Evolutionary conservation across 2,888 invertebrate genomes (phyloP), one percentile per base, ranked within the genome.

Genomic region (Parelbella ahira): DNA sequence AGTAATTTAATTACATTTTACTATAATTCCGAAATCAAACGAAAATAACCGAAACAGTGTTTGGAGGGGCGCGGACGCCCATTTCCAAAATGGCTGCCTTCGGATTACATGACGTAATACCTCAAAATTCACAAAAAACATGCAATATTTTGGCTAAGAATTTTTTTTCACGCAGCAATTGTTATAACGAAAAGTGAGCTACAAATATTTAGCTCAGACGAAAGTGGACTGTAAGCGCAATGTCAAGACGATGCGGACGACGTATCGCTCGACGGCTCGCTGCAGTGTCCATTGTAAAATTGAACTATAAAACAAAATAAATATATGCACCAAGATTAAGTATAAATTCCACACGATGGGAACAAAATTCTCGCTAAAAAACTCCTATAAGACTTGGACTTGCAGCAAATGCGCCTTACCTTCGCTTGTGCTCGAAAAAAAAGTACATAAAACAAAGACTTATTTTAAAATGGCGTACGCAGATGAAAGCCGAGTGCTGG

Each of bases 81-180:
- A 64, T 75, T 78, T 80, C 58, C 79, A 82, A 82, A 70, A 81
- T 82, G 82, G 82, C 82, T 67, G 36, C 50, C 47, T 46, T 45
- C 32, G 19, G 34, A 29, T 42, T 45, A 47, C 29, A 44, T 68
- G 69, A 70, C 63, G 73, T 67, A 58, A 58, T 47, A 45, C 25
- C 11, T 45, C 38, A 39, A 50, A 51, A 48, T 47, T 47, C 28
- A 47, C 48, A 30, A 34, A 38, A 45, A 13, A 10, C 4, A 18
- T 1, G 5, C 15, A 19, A n/a, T 15, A 10, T n/a, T n/a, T n/a
- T 7, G 2, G 4, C 7, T 4, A 7, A 12, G 3, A 12, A 12
- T 3, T 12, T 27, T 12, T 1, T 5, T 27, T 3, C 7, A 12
- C 7, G 11, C 3, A 12, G 3, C 7, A 10, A 10, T 7, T 12